Evolutionary conservation across 2,113 vertebrate genomes (phyloP), one percentile per base, ranked within the genome.

Genomic region (Setophaga coronata): DNA sequence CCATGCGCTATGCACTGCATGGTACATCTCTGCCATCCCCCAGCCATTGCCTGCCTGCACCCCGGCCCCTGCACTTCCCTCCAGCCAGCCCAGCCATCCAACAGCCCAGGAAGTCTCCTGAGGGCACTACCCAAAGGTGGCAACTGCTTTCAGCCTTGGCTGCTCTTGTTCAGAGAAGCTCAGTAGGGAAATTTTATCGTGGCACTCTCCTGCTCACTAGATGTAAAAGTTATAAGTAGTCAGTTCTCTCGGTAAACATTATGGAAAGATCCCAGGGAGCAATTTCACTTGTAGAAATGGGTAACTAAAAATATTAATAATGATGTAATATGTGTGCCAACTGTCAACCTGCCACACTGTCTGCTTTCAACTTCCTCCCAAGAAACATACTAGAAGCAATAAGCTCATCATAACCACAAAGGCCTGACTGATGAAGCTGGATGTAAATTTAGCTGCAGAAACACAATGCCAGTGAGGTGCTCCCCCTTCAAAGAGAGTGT

Each of bases 31-130:
- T 60, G 82, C 15, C 73, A 64, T 3, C 10, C 28, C 20, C 26
- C 78, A 61, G 47, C 7, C 18, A 29, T 26, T 6, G 14, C 5
- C 2, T 45, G 50, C 29, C 54, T 34, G 25, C 6, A 8, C 14
- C 38, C 33, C 0, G 0, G 14, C 10, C 14, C 24, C 33, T 33
- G 6, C 0, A 0, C 21, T 34, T n/a, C 58, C 20, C 16, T 54
- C 38, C 54, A 64, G 43, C 25, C 54, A 64, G 54, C 33, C 53
- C 62, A 90, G 73, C 34, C 38, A 0, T 8, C 16, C 10, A 67
- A 43, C 21, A 31, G 28, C 47, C 34, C 18, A 84, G 58, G 56
- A 61, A 7, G 18, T 66, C 23, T 82, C 29, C 34, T 26, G 29
- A 5, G 34, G 40, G 76, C 71, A 70, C 14, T 57, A 48, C 34